Evolutionary conservation across 2,888 invertebrate species (phyloP).

Genomic region (Diarsia brunnea): DNA sequence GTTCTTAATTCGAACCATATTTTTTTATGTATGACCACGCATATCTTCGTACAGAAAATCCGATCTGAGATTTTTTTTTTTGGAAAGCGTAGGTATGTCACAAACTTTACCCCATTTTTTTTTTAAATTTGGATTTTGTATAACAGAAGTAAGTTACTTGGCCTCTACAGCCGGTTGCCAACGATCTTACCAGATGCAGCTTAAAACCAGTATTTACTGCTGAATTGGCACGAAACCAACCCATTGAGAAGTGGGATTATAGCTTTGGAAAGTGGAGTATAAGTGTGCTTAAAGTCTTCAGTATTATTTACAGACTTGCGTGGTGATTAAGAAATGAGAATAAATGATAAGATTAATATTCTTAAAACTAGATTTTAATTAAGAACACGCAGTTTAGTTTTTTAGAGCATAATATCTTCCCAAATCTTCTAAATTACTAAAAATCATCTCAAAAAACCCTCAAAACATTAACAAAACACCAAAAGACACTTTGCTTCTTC

Average conservation of each 20-base stretch:
- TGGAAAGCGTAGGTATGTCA: no score
- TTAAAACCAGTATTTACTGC: background rate
- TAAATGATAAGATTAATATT: background rate
- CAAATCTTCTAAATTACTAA: background rate
- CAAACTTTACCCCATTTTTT: no score
- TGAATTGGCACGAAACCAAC: background rate
- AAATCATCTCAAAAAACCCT: background rate
- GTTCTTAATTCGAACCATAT: no score
- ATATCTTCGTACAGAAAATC: no score
- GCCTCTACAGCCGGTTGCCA: no score
- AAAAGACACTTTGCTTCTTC: constrained; percentile 52
- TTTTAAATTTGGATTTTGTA: background rate
- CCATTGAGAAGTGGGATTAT: background rate
- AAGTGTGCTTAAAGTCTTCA: background rate
- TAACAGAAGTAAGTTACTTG: background rate
- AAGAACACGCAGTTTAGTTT: background rate
- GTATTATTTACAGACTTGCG: background rate
- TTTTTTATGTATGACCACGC: no score
- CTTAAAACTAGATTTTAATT: background rate
- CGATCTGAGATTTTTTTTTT: no score
- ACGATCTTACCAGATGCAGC: background rate
- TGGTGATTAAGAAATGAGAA: background rate
- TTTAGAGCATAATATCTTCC: background rate
- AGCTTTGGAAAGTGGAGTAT: background rate
- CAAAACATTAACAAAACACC: constrained; percentile 38